Base-by-base conservation (phyloP, 2,113 vertebrate genomes). In the Hypomesus transpacificus region DNA sequence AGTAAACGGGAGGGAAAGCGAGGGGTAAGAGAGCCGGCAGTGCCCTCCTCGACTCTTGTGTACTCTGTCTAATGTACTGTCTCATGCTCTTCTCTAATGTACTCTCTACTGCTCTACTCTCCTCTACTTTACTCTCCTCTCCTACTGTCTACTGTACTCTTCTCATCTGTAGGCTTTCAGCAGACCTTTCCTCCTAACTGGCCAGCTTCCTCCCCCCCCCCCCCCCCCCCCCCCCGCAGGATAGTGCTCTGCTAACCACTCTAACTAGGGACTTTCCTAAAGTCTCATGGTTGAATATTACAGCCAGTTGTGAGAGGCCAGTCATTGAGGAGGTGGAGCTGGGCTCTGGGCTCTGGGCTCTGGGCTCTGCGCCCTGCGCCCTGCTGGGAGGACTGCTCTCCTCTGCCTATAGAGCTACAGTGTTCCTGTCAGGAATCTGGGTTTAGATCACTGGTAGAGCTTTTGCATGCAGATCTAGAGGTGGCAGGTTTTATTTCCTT, bases 211-310 rank as follows among this genome's bases (percentile, higher is more conserved):
- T 34, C 64, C 14, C 51, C 3, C 51, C 39, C 39, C 34, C 51
- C 4, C 58, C 64, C 17, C 51, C 3, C 51, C 58, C 31, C 34
- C 18, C 1, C 53, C 17, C 17, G 28, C 64, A 51, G 59, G 39
- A 7, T 67, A 69, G 61, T 69, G 28, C 26, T 66, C 56, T 69
- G 50, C 67, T 50, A 24, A 4, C 13, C 64, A 60, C 54, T 26
- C 50, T 50, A 67, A 60, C 34, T 24, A 69, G 34, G 61, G 52
- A 50, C 63, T 68, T 71, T 69, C 69, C 63, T 53, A 18, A 46
- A 52, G 68, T 59, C n/a, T 52, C 52, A 50, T 58, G 39, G 59
- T 57, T 50, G 53, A 70, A 53, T 31, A 21, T 66, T 53, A 51
- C 56, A 22, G 22, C 26, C 57, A 52, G 53, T 53, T 68, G 24